Percentiles rank a stretch among this genome's conserved stretches.
These are phyloP conservation scores for Nomada fabriciana DNA, from an alignment of 2,888 invertebrate genomes.

Conservation along the genomic window DNA sequence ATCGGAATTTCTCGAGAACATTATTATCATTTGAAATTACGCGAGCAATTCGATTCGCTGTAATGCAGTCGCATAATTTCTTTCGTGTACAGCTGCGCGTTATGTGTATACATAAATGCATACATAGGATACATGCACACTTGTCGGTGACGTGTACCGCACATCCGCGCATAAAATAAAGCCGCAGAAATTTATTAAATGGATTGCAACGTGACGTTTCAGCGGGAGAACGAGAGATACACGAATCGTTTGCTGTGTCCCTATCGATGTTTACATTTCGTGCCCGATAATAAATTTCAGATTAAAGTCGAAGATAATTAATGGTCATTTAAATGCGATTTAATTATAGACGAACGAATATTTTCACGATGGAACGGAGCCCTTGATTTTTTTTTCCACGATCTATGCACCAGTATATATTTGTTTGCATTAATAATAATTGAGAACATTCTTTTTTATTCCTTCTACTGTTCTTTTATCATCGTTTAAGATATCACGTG, in stretches of 20 bases:
- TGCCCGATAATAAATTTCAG: conserved; percentile 6
- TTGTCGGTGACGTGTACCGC: conserved; percentile 1
- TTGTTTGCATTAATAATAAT: too few species aligned
- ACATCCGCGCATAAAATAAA: conserved; percentile 32
- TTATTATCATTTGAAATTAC: conserved; percentile 73
- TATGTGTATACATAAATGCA: conserved; percentile 2
- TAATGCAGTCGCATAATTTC: conserved; percentile 64
- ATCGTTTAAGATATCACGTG: not conserved
- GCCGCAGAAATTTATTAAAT: conserved; percentile 40
- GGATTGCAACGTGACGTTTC: conserved; percentile 15
- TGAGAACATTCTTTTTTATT: too few species aligned
- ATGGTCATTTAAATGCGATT: conserved; percentile 10
- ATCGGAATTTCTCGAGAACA: conserved; percentile 71
- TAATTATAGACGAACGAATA: not conserved
- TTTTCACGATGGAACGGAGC: not conserved
- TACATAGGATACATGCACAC: not conserved
- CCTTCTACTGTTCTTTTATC: not conserved
- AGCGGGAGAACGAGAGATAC: not conserved
- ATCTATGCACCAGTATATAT: too few species aligned
- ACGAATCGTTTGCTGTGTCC: conserved; percentile 1
- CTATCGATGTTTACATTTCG: conserved; percentile 28
- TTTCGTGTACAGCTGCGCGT: conserved; percentile 21
- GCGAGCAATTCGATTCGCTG: conserved; percentile 65
- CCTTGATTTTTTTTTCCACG: not conserved
- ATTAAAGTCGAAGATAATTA: conserved; percentile 13